Percentiles rank a stretch among this genome's conserved stretches.
Conservation (phyloP, 2,888 invertebrate species). For the Clunio marinus region DNA sequence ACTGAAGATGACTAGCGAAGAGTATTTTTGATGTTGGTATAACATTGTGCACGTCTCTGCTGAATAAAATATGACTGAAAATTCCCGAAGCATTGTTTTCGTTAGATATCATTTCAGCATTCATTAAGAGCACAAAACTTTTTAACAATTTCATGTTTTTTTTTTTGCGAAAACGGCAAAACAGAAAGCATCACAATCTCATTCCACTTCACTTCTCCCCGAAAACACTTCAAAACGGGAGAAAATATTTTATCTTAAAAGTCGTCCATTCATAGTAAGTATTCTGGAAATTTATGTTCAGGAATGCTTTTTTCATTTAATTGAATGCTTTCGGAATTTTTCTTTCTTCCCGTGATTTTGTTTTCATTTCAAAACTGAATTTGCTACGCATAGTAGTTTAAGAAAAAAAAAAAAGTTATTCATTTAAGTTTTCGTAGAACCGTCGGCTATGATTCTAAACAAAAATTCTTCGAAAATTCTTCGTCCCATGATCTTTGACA, state of each 20-base stretch:
- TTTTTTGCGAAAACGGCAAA: background rate
- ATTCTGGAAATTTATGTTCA: background rate
- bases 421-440: no score
- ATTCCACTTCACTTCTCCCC: background rate
- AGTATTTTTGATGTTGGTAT: no score
- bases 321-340: background rate
- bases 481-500: background rate
- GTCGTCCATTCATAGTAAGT: background rate
- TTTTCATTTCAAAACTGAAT: background rate
- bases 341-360: background rate
- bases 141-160: background rate
- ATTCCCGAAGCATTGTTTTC: slow-evolving; percentile 1
- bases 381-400: background rate
- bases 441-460: slow-evolving; percentile 18
- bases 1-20: slow-evolving; percentile 3
- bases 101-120: background rate
- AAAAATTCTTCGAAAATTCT: background rate
- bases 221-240: background rate
- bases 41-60: background rate
- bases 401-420: no score
- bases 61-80: slow-evolving; percentile 31
- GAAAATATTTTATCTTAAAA: background rate
- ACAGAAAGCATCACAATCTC: background rate
- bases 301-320: background rate
- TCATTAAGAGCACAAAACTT: background rate